Base-by-base conservation (phyloP, 2,797 vertebrate genomes). In the Sebastes alutus region DNA sequence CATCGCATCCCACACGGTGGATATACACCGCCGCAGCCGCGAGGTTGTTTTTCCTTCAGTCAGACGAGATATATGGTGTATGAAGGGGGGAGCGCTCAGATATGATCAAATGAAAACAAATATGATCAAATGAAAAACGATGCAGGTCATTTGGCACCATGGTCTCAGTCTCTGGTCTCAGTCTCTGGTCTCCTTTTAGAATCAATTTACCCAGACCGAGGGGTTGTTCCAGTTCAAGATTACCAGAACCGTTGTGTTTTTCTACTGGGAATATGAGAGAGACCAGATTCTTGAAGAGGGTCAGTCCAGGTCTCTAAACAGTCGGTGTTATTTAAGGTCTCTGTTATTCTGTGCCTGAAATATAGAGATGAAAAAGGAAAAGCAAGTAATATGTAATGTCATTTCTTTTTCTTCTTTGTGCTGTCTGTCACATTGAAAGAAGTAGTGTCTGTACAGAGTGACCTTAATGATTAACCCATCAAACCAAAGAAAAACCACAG, bases 61-160 rank as follows among this genome's bases (percentile, higher is more conserved):
- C 49, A 61, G 29, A 69, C 0, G 9, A 66, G 29, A 63, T 66
- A 58, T 66, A n/a, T 22, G 33, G 20, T 58, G 55, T 42, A 25
- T 77, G 23, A 64, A 49, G 23, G 23, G 27, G 23, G 16, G 7
- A 52, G 30, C 2, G 29, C 32, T 72, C 23, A 23, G 76, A 84
- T 85, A 55, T 4, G 52, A 86, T 88, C 76, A 75, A 55, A 87
- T 25, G n/a, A 35, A 85, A 88, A 88, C 23, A 23, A 74, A 84
- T 85, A 55, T 5, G 56, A 86, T 88, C 76, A 75, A 58, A 87
- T 25, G n/a, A 35, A 85, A 88, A 88, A 83, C 80, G 83, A 70
- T 3, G 5, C 33, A n/a, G 42, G 61, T 79, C 72, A 67, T 83
- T 85, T 72, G 54, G 32, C 25, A 1, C 1, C 6, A 49, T 4